These are phyloP conservation scores for Polylopha cassiicola DNA, from an alignment of 2,888 invertebrate genomes.

Conservation along the genomic window DNA sequence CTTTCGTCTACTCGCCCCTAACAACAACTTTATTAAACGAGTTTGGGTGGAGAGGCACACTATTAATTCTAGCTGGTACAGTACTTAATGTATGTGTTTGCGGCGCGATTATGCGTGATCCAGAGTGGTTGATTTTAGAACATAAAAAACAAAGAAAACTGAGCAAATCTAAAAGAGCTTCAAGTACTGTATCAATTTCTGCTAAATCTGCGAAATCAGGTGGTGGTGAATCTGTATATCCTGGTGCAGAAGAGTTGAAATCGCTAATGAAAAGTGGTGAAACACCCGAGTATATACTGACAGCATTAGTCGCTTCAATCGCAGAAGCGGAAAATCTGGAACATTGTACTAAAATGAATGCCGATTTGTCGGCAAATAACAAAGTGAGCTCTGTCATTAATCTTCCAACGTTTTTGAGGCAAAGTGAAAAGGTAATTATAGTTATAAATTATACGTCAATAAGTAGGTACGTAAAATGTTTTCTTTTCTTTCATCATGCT, in stretches of 20 bases:
- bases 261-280: slow-evolving; percentile 83
- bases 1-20: slow-evolving; percentile 90
- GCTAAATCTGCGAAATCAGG: slow-evolving; percentile 57
- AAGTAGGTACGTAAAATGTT: neutral
- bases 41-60: slow-evolving; percentile 89
- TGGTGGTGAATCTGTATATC: slow-evolving; percentile 76
- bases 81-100: slow-evolving; percentile 92
- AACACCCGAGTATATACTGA: slow-evolving; percentile 81
- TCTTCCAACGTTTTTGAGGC: slow-evolving; percentile 86
- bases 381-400: slow-evolving; percentile 83
- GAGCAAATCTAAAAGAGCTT: slow-evolving; percentile 71
- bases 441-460: no score
- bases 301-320: slow-evolving; percentile 78
- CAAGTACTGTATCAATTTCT: slow-evolving; percentile 74
- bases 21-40: slow-evolving; percentile 85
- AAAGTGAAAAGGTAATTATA: slow-evolving; percentile 80
- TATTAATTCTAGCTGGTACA: slow-evolving; percentile 86
- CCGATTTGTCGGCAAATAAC: slow-evolving; percentile 56
- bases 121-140: slow-evolving; percentile 86
- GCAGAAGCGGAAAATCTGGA: slow-evolving; percentile 70
- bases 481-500: neutral
- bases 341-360: slow-evolving; percentile 65
- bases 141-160: slow-evolving; percentile 77
- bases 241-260: slow-evolving; percentile 81
- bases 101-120: slow-evolving; percentile 91